phyloP scores from a whole-genome alignment of 2,797 vertebrate species.

The Chelon labrosus region DNA sequence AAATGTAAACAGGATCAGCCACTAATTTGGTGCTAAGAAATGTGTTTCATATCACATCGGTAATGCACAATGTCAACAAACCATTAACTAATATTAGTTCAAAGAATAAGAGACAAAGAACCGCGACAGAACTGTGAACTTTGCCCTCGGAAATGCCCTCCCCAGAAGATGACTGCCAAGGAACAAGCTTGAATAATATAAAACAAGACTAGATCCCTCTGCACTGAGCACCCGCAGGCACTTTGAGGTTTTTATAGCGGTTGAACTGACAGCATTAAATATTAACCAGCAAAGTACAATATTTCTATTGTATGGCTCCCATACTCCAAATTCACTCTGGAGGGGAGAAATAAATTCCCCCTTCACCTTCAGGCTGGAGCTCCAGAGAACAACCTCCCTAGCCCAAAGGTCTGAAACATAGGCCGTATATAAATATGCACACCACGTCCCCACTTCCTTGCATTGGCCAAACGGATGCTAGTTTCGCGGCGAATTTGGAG shows the following conservation, averaged over 20 bases:
- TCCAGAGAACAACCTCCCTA: slow-evolving; percentile 4
- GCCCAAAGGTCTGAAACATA: neutral
- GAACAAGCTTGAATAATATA: slow-evolving; percentile 8
- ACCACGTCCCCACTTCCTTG: too few species aligned
- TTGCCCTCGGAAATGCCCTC: slow-evolving; percentile 11
- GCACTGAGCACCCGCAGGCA: slow-evolving; percentile 14
- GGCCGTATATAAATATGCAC: too few species aligned
- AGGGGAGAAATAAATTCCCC: slow-evolving; percentile 18
- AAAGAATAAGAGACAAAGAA: neutral
- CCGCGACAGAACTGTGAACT: slow-evolving; percentile 3
- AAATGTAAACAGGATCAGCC: too few species aligned
- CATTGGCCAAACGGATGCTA: too few species aligned
- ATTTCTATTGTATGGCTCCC: slow-evolving; percentile 28
- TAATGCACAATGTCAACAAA: too few species aligned
- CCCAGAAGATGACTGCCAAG: neutral
- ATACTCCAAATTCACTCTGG: slow-evolving; percentile 8
- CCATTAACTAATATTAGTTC: too few species aligned
- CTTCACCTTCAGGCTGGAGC: slow-evolving; percentile 12
- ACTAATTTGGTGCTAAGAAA: too few species aligned
- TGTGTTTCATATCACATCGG: neutral
- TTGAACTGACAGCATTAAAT: slow-evolving; percentile 51
- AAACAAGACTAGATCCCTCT: slow-evolving; percentile 2
- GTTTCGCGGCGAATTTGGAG: too few species aligned
- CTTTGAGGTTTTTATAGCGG: slow-evolving; percentile 11
- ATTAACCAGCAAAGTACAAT: slow-evolving; percentile 36